Conservation (phyloP, 64 coral and sea anemone species). For the Montipora capricornis region DNA sequence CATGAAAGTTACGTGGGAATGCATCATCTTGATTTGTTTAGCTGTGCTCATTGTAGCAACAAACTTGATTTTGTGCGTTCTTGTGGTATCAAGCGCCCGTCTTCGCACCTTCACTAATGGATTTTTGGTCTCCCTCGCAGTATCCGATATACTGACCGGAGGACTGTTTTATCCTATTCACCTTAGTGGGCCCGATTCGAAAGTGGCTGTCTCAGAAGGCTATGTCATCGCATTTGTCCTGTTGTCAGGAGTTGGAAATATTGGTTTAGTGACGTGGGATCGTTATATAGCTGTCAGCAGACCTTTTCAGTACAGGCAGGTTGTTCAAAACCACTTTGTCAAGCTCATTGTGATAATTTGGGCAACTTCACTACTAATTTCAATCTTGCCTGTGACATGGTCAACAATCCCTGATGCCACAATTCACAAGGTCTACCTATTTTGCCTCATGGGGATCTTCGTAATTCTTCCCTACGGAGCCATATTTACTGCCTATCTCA, state of each 20-base stretch:
- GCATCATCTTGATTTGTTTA: background rate
- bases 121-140: slow-evolving; percentile 35
- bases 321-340: background rate
- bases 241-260: slow-evolving; percentile 36
- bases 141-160: slow-evolving; percentile 29
- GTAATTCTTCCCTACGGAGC: slow-evolving; percentile 13
- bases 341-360: slow-evolving; percentile 11
- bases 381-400: slow-evolving; percentile 20
- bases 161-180: slow-evolving; percentile 28
- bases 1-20: background rate
- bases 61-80: background rate
- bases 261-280: slow-evolving; percentile 44
- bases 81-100: background rate
- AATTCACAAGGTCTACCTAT: slow-evolving; percentile 34
- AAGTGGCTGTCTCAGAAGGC: slow-evolving; percentile 3
- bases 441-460: slow-evolving; percentile 23
- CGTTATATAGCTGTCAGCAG: slow-evolving; percentile 23
- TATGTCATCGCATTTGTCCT: slow-evolving; percentile 44
- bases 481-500: slow-evolving; percentile 3
- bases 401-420: background rate
- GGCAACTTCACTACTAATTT: slow-evolving; percentile 24
- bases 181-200: slow-evolving; percentile 19
- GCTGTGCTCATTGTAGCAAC: slow-evolving; percentile 14
- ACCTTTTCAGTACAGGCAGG: slow-evolving; percentile 25
- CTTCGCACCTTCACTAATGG: slow-evolving; percentile 45